Evolutionary conservation across 1,140 invertebrate genomes (phyloP).

Genomic region (Latrodectus geometricus): DNA sequence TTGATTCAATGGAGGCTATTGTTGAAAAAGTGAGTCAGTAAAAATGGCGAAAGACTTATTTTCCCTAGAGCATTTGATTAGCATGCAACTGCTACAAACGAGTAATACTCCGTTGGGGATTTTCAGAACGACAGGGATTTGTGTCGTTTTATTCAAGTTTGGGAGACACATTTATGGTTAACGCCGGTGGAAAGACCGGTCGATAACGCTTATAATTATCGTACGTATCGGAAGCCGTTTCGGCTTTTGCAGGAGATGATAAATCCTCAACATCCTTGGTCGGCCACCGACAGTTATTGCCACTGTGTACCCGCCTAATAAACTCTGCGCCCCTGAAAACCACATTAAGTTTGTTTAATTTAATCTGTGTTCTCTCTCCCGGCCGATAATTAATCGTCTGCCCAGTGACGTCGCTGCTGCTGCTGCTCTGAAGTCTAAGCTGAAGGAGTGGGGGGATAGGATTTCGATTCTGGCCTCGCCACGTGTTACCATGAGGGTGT

Average conservation of each 20-base stretch:
- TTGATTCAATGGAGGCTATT: no score
- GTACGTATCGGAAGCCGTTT: conserved; percentile 51
- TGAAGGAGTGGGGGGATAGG: background rate
- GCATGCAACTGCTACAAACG: background rate
- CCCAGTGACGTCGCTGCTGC: conserved; percentile 1
- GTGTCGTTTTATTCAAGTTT: conserved; percentile 40
- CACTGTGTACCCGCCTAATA: conserved; percentile 21
- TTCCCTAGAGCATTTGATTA: background rate
- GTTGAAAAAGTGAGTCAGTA: background rate
- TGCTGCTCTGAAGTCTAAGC: no score
- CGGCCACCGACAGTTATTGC: conserved; percentile 46
- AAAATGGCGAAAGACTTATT: background rate
- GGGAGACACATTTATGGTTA: conserved; percentile 34
- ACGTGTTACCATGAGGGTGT: background rate
- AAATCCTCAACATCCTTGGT: conserved; percentile 39
- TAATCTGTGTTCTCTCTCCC: conserved; percentile 39
- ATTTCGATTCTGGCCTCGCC: background rate
- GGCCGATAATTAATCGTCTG: conserved; percentile 39
- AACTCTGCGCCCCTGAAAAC: conserved; percentile 38
- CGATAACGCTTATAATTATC: conserved; percentile 55
- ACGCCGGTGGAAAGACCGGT: background rate
- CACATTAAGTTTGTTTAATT: conserved; percentile 59
- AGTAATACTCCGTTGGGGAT: background rate
- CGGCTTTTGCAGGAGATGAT: conserved; percentile 44
- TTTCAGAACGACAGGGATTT: conserved; percentile 25